phyloP scores from a whole-genome alignment of 2,797 vertebrate species.

The Cheirogaleus major region DNA sequence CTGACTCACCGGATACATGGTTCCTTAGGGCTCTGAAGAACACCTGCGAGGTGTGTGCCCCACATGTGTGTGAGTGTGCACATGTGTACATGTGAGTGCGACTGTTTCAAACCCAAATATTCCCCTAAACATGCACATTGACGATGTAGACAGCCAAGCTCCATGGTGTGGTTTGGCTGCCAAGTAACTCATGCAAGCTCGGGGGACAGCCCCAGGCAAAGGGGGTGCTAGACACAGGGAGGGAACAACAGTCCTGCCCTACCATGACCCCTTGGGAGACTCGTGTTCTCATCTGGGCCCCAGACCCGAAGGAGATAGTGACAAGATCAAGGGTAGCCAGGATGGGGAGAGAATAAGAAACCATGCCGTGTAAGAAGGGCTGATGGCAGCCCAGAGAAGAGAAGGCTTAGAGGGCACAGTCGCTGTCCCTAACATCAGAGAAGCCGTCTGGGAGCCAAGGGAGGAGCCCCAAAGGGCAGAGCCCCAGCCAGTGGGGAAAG shows the following conservation, averaged over 20 bases:
- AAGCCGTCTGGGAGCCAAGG: neutral
- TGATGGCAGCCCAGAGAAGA: neutral
- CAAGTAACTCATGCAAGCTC: neutral
- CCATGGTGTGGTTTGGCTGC: neutral
- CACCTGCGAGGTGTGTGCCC: no score
- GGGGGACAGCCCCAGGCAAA: neutral
- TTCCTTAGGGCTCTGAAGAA: neutral
- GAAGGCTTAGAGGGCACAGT: neutral
- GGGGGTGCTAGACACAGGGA: neutral
- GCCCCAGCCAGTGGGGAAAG: neutral
- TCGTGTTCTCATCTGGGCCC: neutral
- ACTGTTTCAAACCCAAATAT: neutral
- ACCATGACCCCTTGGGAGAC: neutral
- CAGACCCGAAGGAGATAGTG: neutral
- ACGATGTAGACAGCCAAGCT: neutral
- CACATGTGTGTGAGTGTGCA: neutral
- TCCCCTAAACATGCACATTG: no score
- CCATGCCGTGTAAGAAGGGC: fast-evolving
- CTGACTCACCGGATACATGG: neutral
- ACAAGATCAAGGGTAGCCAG: neutral
- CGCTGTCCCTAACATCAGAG: neutral
- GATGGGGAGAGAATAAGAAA: neutral
- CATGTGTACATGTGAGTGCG: neutral
- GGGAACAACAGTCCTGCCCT: neutral
- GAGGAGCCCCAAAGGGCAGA: neutral